Evolutionary conservation across 2,888 invertebrate genomes (phyloP), one percentile per base, ranked within the genome.

Genomic region (Heteromyza rotundicornis): DNA sequence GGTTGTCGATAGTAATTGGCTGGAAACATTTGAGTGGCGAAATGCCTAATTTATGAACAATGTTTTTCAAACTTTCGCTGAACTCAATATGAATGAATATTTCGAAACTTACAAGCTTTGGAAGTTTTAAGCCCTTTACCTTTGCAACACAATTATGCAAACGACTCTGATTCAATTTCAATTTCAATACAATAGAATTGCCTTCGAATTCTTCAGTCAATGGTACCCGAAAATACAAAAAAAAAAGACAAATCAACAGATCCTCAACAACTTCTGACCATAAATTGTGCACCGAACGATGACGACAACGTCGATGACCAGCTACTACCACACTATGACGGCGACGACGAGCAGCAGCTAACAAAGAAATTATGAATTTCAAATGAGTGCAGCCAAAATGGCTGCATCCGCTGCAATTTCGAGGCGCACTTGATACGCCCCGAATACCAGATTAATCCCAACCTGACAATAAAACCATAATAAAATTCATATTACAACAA

Each of bases 361-460:
- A 74, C 74, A 74, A 74, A 75, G 74, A 74, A 74, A 74, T 74
- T 74, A 74, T 74, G 74, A 74, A 74, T 75, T 74, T 74, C 74
- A 74, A 74, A 74, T 74, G 74, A 74, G 75, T 75, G 17, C 20
- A 20, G 19, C 17, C 17, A n/a, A 8, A 40, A n/a, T 40, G 40
- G n/a, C n/a, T 14, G 40, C 40, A 47, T 19, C 5, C 47, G 14
- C 3, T 40, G n/a, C 14, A 40, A 27, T 10, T 27, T 7, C 27
- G 40, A 40, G 40, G 40, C 40, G 40, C 16, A 40, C 40, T 40
- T 10, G 40, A 40, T n/a, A 40, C 40, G 16, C 40, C 40, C 40
- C 35, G 56, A n/a, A 51, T 57, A 27, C 44, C 57, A 52, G 60
- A 35, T 61, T 61, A 61, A 61, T 61, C 60, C 60, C 5, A 40